Evolutionary conservation across 2,113 vertebrate species (phyloP).

Genomic region (Recurvirostra avosetta): DNA sequence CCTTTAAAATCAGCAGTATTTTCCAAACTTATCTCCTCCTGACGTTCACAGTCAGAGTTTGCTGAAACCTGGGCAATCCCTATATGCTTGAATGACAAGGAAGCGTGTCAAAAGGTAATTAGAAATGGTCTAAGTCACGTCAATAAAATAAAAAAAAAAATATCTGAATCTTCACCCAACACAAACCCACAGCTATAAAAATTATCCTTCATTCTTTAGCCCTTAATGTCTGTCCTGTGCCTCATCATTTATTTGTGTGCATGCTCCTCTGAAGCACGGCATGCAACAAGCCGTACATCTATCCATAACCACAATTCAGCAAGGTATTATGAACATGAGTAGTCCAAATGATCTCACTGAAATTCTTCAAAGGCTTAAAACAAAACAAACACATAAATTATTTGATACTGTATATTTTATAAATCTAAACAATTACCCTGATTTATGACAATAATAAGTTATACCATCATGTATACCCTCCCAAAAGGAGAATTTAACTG

Average conservation of each 20-base stretch:
- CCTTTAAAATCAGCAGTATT: slow-evolving; percentile 52
- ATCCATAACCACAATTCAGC: neutral
- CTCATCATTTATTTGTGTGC: neutral
- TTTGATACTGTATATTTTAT: neutral
- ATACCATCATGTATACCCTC: neutral
- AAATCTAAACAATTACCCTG: neutral
- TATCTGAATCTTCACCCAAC: neutral
- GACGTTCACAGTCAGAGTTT: neutral
- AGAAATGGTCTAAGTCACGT: neutral
- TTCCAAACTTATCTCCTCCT: slow-evolving; percentile 3
- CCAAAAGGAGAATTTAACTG: neutral
- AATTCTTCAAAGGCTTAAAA: neutral
- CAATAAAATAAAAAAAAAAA: neutral
- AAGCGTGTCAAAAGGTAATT: slow-evolving; percentile 5
- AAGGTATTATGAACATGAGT: neutral
- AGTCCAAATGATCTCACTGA: neutral
- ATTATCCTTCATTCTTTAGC: neutral
- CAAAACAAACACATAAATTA: neutral
- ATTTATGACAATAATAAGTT: neutral
- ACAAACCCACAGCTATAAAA: neutral
- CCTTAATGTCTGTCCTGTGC: neutral
- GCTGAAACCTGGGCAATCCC: slow-evolving; percentile 18
- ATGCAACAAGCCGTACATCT: neutral
- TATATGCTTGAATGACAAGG: neutral
- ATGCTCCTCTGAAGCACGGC: neutral